Evolutionary conservation across 1,140 invertebrate genomes (phyloP).

Genomic region (Trichogramma pretiosum): DNA sequence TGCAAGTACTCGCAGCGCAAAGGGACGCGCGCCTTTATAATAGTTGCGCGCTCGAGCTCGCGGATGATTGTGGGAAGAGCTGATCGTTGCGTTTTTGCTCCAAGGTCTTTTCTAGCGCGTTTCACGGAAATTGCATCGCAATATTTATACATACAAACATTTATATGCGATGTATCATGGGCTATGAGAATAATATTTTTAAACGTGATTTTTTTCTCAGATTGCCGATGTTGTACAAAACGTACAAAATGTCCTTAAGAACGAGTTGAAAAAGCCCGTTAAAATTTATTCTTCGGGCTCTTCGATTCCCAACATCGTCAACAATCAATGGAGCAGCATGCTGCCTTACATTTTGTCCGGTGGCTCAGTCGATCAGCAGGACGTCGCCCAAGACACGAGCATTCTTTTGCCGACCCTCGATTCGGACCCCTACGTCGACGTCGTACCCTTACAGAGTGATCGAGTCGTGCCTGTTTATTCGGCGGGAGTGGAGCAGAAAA

Average conservation of each 20-base stretch:
- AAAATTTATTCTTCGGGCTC: constrained; percentile 46
- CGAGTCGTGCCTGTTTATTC: background rate
- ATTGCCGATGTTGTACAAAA: constrained; percentile 70
- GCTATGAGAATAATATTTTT: no score
- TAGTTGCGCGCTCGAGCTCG: no score
- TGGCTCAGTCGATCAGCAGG: constrained; percentile 44
- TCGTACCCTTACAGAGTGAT: background rate
- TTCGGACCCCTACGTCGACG: background rate
- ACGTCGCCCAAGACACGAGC: constrained; percentile 46
- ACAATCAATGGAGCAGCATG: constrained; percentile 63
- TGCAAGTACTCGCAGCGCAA: no score
- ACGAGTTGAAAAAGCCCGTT: constrained; percentile 59
- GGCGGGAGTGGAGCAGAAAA: background rate
- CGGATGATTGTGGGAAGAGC: no score
- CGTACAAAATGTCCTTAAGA: constrained; percentile 71
- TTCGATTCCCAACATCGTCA: constrained; percentile 55
- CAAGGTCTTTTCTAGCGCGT: no score
- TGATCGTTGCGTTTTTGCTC: no score
- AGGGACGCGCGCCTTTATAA: no score
- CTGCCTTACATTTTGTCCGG: constrained; percentile 67
- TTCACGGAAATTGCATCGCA: no score
- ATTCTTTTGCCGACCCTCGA: constrained; percentile 1
- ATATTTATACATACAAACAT: no score
- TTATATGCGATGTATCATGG: no score
- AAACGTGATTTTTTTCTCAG: no score